Conservation (phyloP, 2,888 invertebrate species). For the Enchytraeus crypticus region DNA sequence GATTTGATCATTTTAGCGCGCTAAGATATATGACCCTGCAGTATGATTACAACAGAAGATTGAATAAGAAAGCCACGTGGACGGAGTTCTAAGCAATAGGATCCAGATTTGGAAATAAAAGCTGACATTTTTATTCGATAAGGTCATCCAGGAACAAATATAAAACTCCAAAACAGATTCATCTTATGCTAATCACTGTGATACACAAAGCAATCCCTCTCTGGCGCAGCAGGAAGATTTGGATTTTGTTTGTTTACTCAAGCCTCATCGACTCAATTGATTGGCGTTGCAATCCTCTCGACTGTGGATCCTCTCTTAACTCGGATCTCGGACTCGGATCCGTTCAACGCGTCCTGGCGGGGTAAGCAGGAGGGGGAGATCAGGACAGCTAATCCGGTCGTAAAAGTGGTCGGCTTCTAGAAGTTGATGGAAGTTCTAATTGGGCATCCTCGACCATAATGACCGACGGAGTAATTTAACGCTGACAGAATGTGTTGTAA, state of each 20-base stretch:
- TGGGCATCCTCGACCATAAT: neutral
- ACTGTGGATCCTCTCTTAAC: neutral
- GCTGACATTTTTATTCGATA: slow-evolving; percentile 34
- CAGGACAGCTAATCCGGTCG: neutral
- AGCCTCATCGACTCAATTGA: neutral
- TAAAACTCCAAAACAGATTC: too few relatives aligned
- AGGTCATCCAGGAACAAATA: too few relatives aligned
- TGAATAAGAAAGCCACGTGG: slow-evolving; percentile 34
- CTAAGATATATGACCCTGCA: slow-evolving; percentile 37
- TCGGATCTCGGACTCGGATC: too few relatives aligned
- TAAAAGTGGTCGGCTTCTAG: neutral
- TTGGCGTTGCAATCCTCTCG: slow-evolving; percentile 5
- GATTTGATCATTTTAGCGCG: slow-evolving; percentile 42
- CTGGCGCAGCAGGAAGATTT: too few relatives aligned
- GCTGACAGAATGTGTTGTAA: too few relatives aligned
- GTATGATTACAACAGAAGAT: slow-evolving; percentile 35
- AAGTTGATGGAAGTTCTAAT: neutral
- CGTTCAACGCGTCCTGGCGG: neutral
- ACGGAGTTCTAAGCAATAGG: slow-evolving; percentile 39
- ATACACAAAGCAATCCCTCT: too few relatives aligned
- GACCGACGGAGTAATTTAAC: neutral
- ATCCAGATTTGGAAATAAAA: slow-evolving; percentile 42
- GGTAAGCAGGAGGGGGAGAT: neutral
- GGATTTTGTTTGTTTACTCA: neutral
- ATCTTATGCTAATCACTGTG: too few relatives aligned